A percentile compares a stretch with the other conserved stretches of the same genome.
Evolutionary conservation across 1,140 invertebrate genomes (phyloP).

Genomic region (Drosophila leontia): DNA sequence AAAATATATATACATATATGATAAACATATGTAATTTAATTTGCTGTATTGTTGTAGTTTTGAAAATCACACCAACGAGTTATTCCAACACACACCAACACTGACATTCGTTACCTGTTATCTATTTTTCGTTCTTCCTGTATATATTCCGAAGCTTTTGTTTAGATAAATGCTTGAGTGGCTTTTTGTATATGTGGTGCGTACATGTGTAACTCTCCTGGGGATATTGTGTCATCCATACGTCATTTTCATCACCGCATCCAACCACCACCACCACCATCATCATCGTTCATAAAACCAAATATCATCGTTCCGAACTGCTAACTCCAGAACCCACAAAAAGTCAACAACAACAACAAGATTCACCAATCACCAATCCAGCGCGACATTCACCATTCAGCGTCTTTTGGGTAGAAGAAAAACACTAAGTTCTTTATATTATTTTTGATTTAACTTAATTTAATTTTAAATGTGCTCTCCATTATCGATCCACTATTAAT

Average conservation of each 20-base stretch:
- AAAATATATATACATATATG: constrained; percentile 60
- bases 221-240: constrained; percentile 40
- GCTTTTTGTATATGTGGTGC: constrained; percentile 58
- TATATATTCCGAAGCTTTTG: constrained; percentile 50
- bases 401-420: constrained; percentile 50
- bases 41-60: constrained; percentile 80
- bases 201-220: constrained; percentile 46
- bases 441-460: constrained; percentile 37
- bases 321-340: constrained; percentile 23
- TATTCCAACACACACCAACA: constrained; percentile 33
- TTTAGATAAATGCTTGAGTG: constrained; percentile 51
- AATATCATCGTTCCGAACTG: constrained; percentile 32
- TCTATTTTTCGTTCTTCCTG: constrained; percentile 29
- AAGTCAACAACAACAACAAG: constrained; percentile 37
- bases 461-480: constrained; percentile 48
- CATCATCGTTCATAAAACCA: constrained; percentile 16
- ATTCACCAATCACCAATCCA: constrained; percentile 31
- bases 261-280: constrained; percentile 14
- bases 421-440: constrained; percentile 52
- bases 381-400: constrained; percentile 27
- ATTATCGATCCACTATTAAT: constrained; percentile 39
- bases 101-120: constrained; percentile 22
- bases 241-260: constrained; percentile 32
- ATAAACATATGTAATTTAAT: constrained; percentile 73
- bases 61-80: constrained; percentile 43